Conservation (phyloP, 2,797 vertebrate species). For the Danio jaintianensis region DNA sequence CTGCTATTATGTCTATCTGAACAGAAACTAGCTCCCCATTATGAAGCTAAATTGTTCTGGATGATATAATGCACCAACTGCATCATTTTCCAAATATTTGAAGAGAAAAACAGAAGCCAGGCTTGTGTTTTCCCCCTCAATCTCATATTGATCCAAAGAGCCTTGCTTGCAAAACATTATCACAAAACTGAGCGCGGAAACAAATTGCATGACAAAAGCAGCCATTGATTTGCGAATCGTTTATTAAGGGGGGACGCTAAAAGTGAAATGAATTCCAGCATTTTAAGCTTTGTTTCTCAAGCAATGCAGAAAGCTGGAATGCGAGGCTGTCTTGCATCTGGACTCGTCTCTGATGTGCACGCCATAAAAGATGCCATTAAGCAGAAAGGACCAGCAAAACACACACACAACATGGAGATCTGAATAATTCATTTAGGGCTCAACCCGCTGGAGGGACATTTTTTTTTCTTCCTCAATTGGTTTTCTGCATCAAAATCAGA, state of each 20-base stretch:
- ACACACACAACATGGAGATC: conserved; percentile 71
- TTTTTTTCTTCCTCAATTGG: conserved; percentile 72
- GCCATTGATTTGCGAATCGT: conserved; percentile 79
- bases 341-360: conserved; percentile 80
- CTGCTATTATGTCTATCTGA: conserved; percentile 3
- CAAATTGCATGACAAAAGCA: conserved; percentile 77
- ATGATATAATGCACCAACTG: conserved; percentile 61
- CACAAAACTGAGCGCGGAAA: conserved; percentile 68
- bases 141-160: conserved; percentile 64
- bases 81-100: conserved; percentile 72
- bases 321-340: conserved; percentile 73
- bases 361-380: conserved; percentile 81
- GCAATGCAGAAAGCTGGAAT: conserved; percentile 65
- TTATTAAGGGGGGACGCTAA: conserved; percentile 79
- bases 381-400: conserved; percentile 77
- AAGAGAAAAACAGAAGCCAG: conserved; percentile 72
- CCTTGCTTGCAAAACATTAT: conserved; percentile 71
- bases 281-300: conserved; percentile 76
- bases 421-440: conserved; percentile 83
- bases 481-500: conserved; percentile 68
- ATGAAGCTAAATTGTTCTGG: conserved; percentile 66
- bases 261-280: conserved; percentile 76
- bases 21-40: conserved; percentile 67
- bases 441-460: conserved; percentile 77
- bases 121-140: conserved; percentile 61